Evolutionary conservation across 2,113 vertebrate genomes (phyloP).

Genomic region (Forbesichthys agassizii): DNA sequence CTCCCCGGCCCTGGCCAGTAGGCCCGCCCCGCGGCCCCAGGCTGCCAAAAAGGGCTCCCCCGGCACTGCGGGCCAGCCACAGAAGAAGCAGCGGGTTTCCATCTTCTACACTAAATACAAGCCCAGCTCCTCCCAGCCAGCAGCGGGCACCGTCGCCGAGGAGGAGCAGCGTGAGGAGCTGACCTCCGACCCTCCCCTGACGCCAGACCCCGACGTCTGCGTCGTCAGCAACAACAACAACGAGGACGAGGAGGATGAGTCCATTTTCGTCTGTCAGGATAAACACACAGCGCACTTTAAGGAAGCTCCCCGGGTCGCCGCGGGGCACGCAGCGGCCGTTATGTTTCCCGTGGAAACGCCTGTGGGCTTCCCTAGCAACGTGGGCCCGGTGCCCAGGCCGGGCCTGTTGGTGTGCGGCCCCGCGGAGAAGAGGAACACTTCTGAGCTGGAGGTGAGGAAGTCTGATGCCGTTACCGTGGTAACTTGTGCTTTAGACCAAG

Average conservation of each 20-base stretch:
- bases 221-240: conserved; percentile 55
- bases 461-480: background rate
- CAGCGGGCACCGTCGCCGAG: conserved; percentile 36
- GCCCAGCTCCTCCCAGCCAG: conserved; percentile 55
- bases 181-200: conserved; percentile 42
- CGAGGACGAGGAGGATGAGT: conserved; percentile 29
- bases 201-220: conserved; percentile 61
- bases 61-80: conserved; percentile 78
- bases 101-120: conserved; percentile 91
- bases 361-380: conserved; percentile 78
- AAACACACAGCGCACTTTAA: conserved; percentile 57
- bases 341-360: conserved; percentile 99
- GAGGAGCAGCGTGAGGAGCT: conserved; percentile 70
- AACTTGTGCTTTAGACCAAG: background rate
- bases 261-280: conserved; percentile 53
- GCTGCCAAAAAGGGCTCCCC: conserved; percentile 85
- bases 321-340: conserved; percentile 78
- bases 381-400: conserved; percentile 72
- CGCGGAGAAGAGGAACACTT: conserved; percentile 43
- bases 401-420: conserved; percentile 57
- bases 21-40: conserved; percentile 78
- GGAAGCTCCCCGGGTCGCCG: conserved; percentile 68
- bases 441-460: conserved; percentile 64
- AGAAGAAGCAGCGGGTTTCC: conserved; percentile 93
- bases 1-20: conserved; percentile 80